Percentiles rank a stretch among this genome's conserved stretches.
These are phyloP conservation scores for Gryon sp. DNA, from an alignment of 1,140 invertebrate genomes.

Conservation along the genomic window DNA sequence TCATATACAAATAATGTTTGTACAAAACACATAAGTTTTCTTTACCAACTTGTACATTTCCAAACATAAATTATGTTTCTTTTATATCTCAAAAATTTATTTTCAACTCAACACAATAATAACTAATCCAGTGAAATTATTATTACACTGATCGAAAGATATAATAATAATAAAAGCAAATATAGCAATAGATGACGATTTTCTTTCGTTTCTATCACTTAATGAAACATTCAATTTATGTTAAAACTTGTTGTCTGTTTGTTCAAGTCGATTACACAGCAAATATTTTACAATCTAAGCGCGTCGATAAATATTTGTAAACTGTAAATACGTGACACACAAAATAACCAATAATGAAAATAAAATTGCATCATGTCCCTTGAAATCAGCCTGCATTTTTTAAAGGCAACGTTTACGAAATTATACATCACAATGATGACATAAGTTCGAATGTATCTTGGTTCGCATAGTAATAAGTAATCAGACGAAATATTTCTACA, in stretches of 20 bases:
- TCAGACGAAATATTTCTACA: conserved; percentile 15
- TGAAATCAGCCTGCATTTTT: conserved; percentile 11
- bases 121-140: no score
- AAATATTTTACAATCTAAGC: conserved; percentile 9
- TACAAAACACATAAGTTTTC: no score
- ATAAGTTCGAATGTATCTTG: conserved; percentile 39
- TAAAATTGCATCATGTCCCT: conserved; percentile 33
- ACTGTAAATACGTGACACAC: conserved; percentile 39
- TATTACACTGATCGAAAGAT: no score
- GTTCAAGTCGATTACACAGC: background rate
- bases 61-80: no score
- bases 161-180: no score
- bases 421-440: conserved; percentile 20
- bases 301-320: conserved; percentile 24
- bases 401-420: conserved; percentile 12
- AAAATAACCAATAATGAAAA: conserved; percentile 28
- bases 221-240: no score
- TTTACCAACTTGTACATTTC: no score
- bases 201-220: no score
- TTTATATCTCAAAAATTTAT: no score
- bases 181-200: no score
- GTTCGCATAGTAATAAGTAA: conserved; percentile 52
- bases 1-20: no score
- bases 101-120: no score
- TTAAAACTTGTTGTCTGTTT: background rate